Conservation (phyloP, 2,113 vertebrate species). For the Haemorhous mexicanus region DNA sequence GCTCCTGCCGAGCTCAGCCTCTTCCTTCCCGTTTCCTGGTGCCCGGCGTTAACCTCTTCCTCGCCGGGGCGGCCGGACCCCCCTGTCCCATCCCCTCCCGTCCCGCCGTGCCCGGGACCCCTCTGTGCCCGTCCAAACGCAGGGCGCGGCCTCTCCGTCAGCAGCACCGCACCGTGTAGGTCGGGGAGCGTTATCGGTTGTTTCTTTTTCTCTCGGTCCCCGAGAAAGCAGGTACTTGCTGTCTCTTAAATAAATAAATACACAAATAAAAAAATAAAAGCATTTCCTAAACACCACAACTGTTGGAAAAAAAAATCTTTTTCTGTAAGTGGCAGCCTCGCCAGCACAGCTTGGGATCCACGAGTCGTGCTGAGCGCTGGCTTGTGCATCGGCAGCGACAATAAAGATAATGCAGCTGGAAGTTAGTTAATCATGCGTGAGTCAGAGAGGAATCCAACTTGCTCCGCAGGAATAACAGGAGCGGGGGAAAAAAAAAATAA, state of each 20-base stretch:
- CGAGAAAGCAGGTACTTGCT: not conserved
- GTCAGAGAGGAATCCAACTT: slow-evolving; percentile 45
- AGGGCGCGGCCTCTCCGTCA: not conserved
- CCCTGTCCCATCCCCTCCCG: not conserved
- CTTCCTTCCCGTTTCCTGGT: not conserved
- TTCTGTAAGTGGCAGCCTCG: not conserved
- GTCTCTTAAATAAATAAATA: not conserved
- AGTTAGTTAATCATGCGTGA: slow-evolving; percentile 54
- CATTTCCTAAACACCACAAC: not conserved
- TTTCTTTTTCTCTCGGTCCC: not conserved
- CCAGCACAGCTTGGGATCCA: slow-evolving; percentile 5
- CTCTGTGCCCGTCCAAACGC: too few species aligned
- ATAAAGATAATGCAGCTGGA: slow-evolving; percentile 49
- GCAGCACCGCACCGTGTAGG: not conserved
- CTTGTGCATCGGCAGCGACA: slow-evolving; percentile 9
- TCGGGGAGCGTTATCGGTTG: not conserved
- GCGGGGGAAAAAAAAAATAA: not conserved
- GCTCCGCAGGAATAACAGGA: slow-evolving; percentile 53
- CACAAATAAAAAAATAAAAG: not conserved
- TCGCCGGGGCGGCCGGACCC: not conserved
- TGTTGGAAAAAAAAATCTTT: not conserved
- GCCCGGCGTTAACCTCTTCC: not conserved
- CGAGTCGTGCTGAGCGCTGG: slow-evolving; percentile 18
- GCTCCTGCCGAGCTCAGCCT: not conserved
- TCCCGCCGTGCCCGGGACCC: not conserved